phyloP scores from a whole-genome alignment of 2,888 invertebrate species.

The Latrodectus elegans region DNA sequence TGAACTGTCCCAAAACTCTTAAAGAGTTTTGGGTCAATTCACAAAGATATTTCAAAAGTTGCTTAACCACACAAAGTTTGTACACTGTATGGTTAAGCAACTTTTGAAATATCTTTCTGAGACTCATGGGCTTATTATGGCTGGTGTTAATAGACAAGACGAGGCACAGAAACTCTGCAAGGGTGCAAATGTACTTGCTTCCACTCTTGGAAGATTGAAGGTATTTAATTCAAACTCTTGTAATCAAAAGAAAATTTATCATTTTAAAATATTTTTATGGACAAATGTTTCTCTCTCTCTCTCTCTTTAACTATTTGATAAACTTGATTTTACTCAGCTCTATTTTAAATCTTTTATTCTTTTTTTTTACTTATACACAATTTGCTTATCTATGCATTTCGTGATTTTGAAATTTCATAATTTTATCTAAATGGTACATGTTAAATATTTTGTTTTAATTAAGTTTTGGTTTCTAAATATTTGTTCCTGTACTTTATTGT shows the following conservation, averaged over 20 bases:
- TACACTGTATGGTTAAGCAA: slow-evolving; percentile 94
- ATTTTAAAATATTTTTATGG: neutral
- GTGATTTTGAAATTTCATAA: no score
- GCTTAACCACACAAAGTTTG: no score
- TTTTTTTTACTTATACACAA: no score
- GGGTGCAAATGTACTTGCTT: slow-evolving; percentile 93
- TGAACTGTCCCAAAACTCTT: slow-evolving; percentile 97
- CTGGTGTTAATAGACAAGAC: slow-evolving; percentile 91
- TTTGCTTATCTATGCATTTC: no score
- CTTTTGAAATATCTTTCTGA: slow-evolving; percentile 90
- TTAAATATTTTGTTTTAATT: no score
- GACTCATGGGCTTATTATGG: slow-evolving; percentile 96
- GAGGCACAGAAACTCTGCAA: slow-evolving; percentile 93
- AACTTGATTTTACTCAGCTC: neutral
- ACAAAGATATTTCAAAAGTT: no score
- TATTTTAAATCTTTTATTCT: neutral
- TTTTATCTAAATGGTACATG: no score
- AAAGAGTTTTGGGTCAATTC: no score
- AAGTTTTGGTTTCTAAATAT: no score
- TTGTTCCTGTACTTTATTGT: neutral
- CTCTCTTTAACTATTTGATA: neutral
- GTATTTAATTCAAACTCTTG: slow-evolving; percentile 70
- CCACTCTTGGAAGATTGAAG: slow-evolving; percentile 92
- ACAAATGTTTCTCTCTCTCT: neutral
- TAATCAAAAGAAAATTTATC: no score